phyloP scores from a whole-genome alignment of 1,140 invertebrate species.

The Drosophila subpulchrella region DNA sequence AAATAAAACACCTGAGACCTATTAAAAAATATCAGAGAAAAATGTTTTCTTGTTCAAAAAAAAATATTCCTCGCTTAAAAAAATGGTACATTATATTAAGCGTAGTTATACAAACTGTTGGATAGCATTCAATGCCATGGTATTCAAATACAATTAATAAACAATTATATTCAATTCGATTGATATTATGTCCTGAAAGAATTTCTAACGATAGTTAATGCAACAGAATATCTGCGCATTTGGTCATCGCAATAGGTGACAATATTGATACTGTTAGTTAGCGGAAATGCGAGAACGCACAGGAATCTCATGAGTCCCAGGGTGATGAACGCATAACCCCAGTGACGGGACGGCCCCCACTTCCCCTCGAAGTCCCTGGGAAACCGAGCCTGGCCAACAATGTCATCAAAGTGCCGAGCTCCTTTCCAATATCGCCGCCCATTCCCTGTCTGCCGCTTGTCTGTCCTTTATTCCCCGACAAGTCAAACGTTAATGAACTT shows the following conservation, averaged over 20 bases:
- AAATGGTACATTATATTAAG: too few relatives aligned
- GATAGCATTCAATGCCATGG: too few relatives aligned
- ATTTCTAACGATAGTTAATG: neutral
- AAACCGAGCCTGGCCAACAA: constrained; percentile 49
- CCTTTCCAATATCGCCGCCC: constrained; percentile 50
- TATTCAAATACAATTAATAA: too few relatives aligned
- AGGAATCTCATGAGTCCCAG: neutral
- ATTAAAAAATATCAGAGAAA: too few relatives aligned
- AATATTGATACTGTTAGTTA: neutral
- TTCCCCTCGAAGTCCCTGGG: neutral
- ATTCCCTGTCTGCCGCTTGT: constrained; percentile 47
- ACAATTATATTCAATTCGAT: too few relatives aligned
- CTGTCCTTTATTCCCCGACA: constrained; percentile 51
- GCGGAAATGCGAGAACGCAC: constrained; percentile 2
- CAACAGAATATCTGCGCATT: neutral
- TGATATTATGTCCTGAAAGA: too few relatives aligned
- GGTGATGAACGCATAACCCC: constrained; percentile 22
- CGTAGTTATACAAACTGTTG: too few relatives aligned
- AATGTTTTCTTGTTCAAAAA: too few relatives aligned
- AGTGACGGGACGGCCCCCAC: neutral
- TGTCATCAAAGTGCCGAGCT: constrained; percentile 57
- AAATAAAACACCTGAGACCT: too few relatives aligned
- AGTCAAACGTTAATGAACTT: constrained; percentile 82
- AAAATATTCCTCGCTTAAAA: too few relatives aligned
- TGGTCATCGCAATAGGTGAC: neutral